Conservation (phyloP, 2,797 vertebrate species). For the Sparidentex hasta region DNA sequence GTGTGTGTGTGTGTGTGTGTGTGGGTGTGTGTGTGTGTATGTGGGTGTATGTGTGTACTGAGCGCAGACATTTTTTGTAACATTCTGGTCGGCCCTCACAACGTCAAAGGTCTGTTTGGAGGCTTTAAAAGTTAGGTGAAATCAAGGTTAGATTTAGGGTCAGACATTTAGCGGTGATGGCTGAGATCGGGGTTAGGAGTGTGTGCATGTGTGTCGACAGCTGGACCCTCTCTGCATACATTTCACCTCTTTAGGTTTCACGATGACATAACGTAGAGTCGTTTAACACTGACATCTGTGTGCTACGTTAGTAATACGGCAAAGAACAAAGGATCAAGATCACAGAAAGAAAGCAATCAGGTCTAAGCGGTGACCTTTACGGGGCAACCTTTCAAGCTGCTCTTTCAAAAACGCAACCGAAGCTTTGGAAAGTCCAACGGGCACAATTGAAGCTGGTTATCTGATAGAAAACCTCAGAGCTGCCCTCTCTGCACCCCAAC, state of each 20-base stretch:
- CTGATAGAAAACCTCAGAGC: constrained; percentile 76
- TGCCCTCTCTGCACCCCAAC: constrained; percentile 75
- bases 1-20: too few relatives aligned
- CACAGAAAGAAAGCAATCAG: constrained; percentile 58
- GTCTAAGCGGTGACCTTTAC: constrained; percentile 61
- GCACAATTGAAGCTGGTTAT: constrained; percentile 77
- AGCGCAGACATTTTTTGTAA: too few relatives aligned
- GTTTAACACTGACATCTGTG: constrained; percentile 30
- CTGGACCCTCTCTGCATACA: not conserved
- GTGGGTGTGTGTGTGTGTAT: too few relatives aligned
- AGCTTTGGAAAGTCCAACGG: constrained; percentile 75
- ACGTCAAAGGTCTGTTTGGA: too few relatives aligned
- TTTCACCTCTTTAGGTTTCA: constrained; percentile 34
- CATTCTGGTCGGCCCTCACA: too few relatives aligned
- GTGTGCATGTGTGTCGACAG: not conserved
- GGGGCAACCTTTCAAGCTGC: constrained; percentile 72
- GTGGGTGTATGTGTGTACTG: too few relatives aligned
- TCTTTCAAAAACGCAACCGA: constrained; percentile 79
- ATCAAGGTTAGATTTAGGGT: too few relatives aligned
- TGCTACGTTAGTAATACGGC: constrained; percentile 16
- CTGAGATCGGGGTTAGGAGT: not conserved
- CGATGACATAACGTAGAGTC: constrained; percentile 31
- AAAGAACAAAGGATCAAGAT: constrained; percentile 66
- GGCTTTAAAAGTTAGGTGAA: too few relatives aligned
- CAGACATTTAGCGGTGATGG: too few relatives aligned